Base-by-base conservation (phyloP, 2,888 invertebrate genomes). In the Drosophila trichaetosa region DNA sequence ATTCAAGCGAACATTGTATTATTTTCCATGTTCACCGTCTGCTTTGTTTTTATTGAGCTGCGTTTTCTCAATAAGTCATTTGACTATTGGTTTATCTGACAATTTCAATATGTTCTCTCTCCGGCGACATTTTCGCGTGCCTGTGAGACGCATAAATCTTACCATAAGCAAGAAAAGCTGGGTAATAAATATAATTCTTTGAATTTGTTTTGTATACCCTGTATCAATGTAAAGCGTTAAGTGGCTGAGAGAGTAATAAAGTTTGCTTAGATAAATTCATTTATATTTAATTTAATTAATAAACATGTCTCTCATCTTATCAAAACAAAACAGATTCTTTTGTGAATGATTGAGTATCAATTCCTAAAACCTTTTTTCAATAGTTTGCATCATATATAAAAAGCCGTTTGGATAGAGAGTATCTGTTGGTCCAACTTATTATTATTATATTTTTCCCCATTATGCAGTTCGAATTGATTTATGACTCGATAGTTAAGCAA, bases 31-130 rank as follows among this genome's bases (percentile, higher is more conserved):
- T 13, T 48, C 52, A 16, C 7, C n/a, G 48, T 38, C 56, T 48
- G 48, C 31, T 6, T 27, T 21, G 11, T 54, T 21, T 36, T 16
- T n/a, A 13, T 31, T 21, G 34, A 16, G 10, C 21, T 48, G 21
- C 27, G 33, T 49, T 48, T 36, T 64, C 16, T 21, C 34, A 52
- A 62, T 71, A 63, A 58, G 52, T 63, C 40, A 64, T 54, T 77
- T 68, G 77, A 70, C 76, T 76, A 76, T 86, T 79, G 69, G 67
- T 69, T 70, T 79, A 79, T 84, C 87, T 79, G 80, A 70, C 79
- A 81, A 87, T 79, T 84, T 82, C 85, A 82, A 89, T 84, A 89
- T 82, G 89, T 61, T 82, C 29, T 46, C 53, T 64, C 65, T 49
- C 34, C 18, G 56, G 13, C 31, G 69, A 57, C 71, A 74, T 74